A percentile compares a stretch with the other conserved stretches of the same genome.
Evolutionary conservation across 2,888 invertebrate genomes (phyloP).

Genomic region (Alviniconcha strummeri): DNA sequence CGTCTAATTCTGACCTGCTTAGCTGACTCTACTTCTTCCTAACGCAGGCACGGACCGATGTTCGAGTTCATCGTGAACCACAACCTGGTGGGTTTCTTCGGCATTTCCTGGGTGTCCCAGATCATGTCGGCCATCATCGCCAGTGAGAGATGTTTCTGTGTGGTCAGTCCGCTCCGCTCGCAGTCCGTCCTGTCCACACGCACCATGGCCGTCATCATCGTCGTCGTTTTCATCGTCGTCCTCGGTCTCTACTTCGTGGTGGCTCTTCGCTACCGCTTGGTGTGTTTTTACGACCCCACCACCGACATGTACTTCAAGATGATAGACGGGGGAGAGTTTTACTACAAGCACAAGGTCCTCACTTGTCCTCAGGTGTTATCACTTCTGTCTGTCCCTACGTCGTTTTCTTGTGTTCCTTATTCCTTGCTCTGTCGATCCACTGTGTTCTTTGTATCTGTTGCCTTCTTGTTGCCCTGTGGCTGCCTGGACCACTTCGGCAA

Average conservation of each 20-base stretch:
- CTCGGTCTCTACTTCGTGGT: background rate
- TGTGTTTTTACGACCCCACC: constrained; percentile 3
- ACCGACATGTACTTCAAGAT: background rate
- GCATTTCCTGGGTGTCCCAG: background rate
- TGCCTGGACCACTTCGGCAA: no score
- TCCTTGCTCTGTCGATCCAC: no score
- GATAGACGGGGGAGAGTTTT: background rate
- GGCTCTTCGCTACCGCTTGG: background rate
- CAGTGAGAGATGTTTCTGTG: constrained; percentile 20
- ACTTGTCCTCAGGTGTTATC: no score
- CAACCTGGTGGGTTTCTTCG: no score
- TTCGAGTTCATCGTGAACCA: background rate
- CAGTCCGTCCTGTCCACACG: background rate
- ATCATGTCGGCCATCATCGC: constrained; percentile 17
- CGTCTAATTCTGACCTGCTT: background rate
- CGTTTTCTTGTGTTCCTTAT: no score
- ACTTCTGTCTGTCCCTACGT: no score
- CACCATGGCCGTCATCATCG: constrained; percentile 15
- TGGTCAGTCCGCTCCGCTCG: constrained; percentile 18
- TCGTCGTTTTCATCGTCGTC: background rate
- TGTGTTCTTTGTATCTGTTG: no score
- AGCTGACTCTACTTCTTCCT: background rate
- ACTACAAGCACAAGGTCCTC: background rate
- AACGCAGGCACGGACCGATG: background rate
- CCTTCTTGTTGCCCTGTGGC: no score